Evolutionary conservation across 2,113 vertebrate species (phyloP), one percentile per base, ranked within the genome.

Genomic region (Larimichthys polyactis): DNA sequence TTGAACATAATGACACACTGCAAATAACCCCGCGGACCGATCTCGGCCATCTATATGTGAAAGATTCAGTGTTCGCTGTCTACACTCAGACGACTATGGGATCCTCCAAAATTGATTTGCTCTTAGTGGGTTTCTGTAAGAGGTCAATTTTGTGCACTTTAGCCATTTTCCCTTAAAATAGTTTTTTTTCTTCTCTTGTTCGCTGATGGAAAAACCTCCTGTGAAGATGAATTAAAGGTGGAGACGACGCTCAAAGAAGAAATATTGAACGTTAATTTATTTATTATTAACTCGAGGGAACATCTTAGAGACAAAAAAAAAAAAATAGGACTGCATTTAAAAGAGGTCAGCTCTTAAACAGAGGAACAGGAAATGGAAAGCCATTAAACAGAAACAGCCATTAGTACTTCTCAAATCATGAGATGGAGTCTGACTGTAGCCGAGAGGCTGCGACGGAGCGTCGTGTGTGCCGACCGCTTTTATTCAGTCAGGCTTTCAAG

Each of bases 31-130:
- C 66, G 69, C 58, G 40, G 71, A 60, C 82, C 77, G 67, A 87
- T 75, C 82, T 60, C 29, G 3, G 3, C 51, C 59, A 32, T 73
- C 57, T n/a, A 17, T n/a, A 17, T 52, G 67, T 75, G 20, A 69
- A 40, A 71, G 73, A 71, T 46, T 64, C 12, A 1, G 24, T 36
- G n/a, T 58, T 51, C 1, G 3, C 60, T 24, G 27, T 74, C 60
- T 44, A 49, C 71, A 67, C 63, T 78, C 69, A 77, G 32, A 77
- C 86, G 49, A 75, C 65, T 69, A 64, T 66, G 65, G 59, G 63
- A 82, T 82, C 62, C 64, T 78, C 63, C 52, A 58, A 79, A 86
- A 87, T 84, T 65, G 77, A 90, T 87, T 89, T 89, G 73, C 86
- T 71, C 68, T 85, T 83, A 85, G 86, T 80, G 82, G 65, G 71